Percentiles rank a stretch among this genome's conserved stretches.
Conservation (phyloP, 2,113 vertebrate genomes). For the Gymnobelideus leadbeateri region DNA sequence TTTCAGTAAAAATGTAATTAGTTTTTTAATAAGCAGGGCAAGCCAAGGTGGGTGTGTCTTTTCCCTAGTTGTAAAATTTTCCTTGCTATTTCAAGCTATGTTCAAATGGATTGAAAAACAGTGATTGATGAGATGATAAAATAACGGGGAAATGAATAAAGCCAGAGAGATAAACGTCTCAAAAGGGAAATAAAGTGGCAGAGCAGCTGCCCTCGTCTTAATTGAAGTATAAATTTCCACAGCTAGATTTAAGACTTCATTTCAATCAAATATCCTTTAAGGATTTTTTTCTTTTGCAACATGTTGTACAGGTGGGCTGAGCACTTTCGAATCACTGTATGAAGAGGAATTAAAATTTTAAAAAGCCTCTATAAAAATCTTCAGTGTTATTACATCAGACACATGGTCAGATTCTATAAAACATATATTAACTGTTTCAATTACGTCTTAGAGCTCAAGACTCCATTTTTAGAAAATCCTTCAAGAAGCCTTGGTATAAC, state of each 20-base stretch:
- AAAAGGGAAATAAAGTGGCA: conserved; percentile 73
- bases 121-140: conserved; percentile 78
- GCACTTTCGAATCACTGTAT: neutral
- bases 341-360: conserved; percentile 9
- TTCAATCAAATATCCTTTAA: conserved; percentile 48
- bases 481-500: neutral
- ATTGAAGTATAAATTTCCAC: conserved; percentile 82
- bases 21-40: conserved; percentile 52
- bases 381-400: neutral
- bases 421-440: neutral
- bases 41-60: conserved; percentile 44
- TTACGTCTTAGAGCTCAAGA: conserved; percentile 10
- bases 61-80: conserved; percentile 61
- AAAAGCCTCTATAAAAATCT: neutral
- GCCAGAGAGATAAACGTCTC: conserved; percentile 64
- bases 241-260: conserved; percentile 76
- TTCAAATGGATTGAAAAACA: conserved; percentile 63
- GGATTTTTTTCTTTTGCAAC: conserved; percentile 35
- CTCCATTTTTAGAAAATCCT: conserved; percentile 25
- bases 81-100: neutral
- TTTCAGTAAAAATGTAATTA: conserved; percentile 64
- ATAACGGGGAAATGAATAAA: conserved; percentile 70
- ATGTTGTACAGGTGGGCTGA: neutral
- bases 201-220: conserved; percentile 74
- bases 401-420: neutral